A percentile compares a stretch with the other conserved stretches of the same genome.
Conservation (phyloP, 2,888 invertebrate genomes). For the Apotomis capreana region DNA sequence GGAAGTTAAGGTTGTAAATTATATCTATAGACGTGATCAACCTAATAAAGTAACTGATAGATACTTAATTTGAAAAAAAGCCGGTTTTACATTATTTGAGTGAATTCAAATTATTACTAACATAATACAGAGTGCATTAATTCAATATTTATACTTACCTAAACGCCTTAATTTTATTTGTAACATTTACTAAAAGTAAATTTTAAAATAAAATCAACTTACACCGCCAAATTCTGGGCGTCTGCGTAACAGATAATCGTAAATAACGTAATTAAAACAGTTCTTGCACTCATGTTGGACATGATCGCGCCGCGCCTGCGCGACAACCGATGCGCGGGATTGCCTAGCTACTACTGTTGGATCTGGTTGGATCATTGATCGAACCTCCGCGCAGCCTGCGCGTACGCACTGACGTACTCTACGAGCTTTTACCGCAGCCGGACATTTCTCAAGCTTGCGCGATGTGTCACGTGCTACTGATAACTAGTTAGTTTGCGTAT, state of each 20-base stretch:
- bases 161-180: too few relatives aligned
- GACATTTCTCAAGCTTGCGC: conserved; percentile 50
- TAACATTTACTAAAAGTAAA: background rate
- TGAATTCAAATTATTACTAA: too few relatives aligned
- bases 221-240: conserved; percentile 66
- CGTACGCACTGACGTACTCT: conserved; percentile 54
- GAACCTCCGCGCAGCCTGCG: conserved; percentile 60
- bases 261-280: conserved; percentile 57
- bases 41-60: too few relatives aligned
- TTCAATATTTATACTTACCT: too few relatives aligned
- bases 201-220: conserved; percentile 53
- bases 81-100: too few relatives aligned
- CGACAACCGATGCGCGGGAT: conserved; percentile 71
- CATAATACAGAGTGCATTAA: too few relatives aligned
- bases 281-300: conserved; percentile 67
- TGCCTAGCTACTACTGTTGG: conserved; percentile 68
- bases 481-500: background rate
- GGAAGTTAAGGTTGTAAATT: too few relatives aligned
- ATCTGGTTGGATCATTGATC: conserved; percentile 30
- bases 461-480: conserved; percentile 22
- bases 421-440: conserved; percentile 63
- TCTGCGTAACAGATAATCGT: conserved; percentile 55
- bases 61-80: too few relatives aligned
- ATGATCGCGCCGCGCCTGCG: conserved; percentile 57
- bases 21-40: too few relatives aligned